Evolutionary conservation across 2,888 invertebrate genomes (phyloP), one percentile per base, ranked within the genome.

Genomic region (Parnassius smintheus): DNA sequence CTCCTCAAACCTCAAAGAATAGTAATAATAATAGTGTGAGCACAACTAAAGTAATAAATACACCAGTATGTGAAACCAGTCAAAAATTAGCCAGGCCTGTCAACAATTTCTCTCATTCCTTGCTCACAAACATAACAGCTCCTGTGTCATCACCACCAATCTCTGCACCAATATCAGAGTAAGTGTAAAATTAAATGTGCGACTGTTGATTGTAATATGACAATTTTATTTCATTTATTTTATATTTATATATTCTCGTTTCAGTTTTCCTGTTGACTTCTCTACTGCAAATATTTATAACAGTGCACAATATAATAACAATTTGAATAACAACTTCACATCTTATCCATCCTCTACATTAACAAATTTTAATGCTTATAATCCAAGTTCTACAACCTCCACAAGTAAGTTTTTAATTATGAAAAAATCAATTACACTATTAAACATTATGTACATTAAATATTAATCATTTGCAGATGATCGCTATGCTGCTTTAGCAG

Each of bases 401-500:
- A 71, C 84, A 75, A 89, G 89, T 90, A 68, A 84, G 87, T 80
- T 49, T 46, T n/a, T n/a, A 7, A 44, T 11, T 44, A 44, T 8
- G 44, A 44, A 3, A 11, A 11, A 2, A 44, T 11, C 44, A 11
- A 11, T 44, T 44, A 44, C 44, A 10, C 2, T 8, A 10, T 11
- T 44, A 44, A 44, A 44, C 9, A 44, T 11, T 11, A 8, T 44
- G 44, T 49, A 49, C 13, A 13, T 9, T 13, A 13, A 49, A 48
- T 61, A 35, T 56, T 63, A 12, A 11, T 13, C 22, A 62, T 61
- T 80, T 82, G 81, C 94, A 78, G 96, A 96, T 92, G 98, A 99
- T 90, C 95, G 97, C 72, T 99, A 99, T 90, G 98, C 98, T 70
- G 98, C 98, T 58, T 93, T 99, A 65, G 98, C 98, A 86, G 98